Conservation (phyloP, 2,888 invertebrate species). For the Ochropleura leucogaster region DNA sequence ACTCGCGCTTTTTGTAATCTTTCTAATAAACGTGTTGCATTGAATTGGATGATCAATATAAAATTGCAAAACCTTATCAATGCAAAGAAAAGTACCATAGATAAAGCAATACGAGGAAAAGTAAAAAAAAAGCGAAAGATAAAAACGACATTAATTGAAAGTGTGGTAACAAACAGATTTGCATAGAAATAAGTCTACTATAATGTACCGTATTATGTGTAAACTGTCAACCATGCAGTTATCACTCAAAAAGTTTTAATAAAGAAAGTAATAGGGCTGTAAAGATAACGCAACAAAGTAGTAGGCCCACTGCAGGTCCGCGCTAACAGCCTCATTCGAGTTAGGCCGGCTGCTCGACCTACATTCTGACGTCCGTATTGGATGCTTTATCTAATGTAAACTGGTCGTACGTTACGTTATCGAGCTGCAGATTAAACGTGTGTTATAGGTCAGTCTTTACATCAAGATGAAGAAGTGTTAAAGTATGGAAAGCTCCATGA, state of each 20-base stretch:
- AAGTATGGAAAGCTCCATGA: constrained; percentile 2
- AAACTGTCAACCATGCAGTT: constrained; percentile 11
- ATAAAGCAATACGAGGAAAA: not conserved
- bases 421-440: constrained; percentile 45
- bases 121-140: not conserved
- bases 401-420: constrained; percentile 59
- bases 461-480: constrained; percentile 18
- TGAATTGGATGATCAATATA: not conserved
- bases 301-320: constrained; percentile 44
- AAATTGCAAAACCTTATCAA: not conserved
- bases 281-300: constrained; percentile 48
- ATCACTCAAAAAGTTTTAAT: constrained; percentile 25
- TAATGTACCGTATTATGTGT: not conserved
- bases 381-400: constrained; percentile 62
- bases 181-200: not conserved
- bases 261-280: constrained; percentile 53
- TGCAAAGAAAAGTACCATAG: not conserved
- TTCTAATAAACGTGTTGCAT: no score
- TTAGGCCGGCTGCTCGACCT: constrained; percentile 61
- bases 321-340: constrained; percentile 45
- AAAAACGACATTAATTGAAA: not conserved
- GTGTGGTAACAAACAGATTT: not conserved
- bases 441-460: constrained; percentile 48
- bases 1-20: not conserved
- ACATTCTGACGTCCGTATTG: constrained; percentile 65